Conservation (phyloP, 1,140 invertebrate genomes). For the Zaprionus taronus region DNA sequence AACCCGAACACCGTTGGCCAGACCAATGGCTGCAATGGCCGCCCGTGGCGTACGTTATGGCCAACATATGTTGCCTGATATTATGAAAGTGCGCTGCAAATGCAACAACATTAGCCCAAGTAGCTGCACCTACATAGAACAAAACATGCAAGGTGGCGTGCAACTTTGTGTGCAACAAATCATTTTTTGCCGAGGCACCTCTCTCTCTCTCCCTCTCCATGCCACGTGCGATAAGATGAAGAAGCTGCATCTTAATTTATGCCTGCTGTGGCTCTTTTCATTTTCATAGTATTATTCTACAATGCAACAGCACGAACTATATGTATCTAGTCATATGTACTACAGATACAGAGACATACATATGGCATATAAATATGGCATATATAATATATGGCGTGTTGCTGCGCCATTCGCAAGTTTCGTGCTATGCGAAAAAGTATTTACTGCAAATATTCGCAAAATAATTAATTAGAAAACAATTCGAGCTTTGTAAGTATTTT, state of each 20-base stretch:
- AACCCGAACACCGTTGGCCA: conserved; percentile 1
- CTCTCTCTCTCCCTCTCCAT: not conserved
- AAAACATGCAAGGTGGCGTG: conserved; percentile 30
- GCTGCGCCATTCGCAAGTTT: not conserved
- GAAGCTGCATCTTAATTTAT: conserved; percentile 42
- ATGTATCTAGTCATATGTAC: not conserved
- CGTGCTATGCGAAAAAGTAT: not conserved
- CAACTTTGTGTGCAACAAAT: conserved; percentile 51
- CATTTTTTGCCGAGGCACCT: conserved; percentile 32
- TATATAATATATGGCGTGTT: not conserved
- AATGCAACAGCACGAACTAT: not conserved
- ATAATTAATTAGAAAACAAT: conserved; percentile 19
- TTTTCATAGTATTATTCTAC: not conserved
- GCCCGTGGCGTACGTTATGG: conserved; percentile 62
- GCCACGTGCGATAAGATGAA: conserved; percentile 33
- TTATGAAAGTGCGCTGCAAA: conserved; percentile 58
- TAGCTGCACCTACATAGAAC: conserved; percentile 32
- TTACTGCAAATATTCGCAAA: not conserved
- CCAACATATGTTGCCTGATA: conserved; percentile 76
- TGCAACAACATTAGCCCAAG: conserved; percentile 35
- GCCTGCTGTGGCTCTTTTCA: conserved; percentile 33
- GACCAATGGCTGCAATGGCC: conserved; percentile 22
- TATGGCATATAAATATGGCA: not conserved
- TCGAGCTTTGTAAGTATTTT: conserved; percentile 13
- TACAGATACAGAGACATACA: not conserved